Percentiles rank a stretch among this genome's conserved stretches.
Conservation (phyloP, 2,888 invertebrate genomes). For the Andrena praecox region DNA sequence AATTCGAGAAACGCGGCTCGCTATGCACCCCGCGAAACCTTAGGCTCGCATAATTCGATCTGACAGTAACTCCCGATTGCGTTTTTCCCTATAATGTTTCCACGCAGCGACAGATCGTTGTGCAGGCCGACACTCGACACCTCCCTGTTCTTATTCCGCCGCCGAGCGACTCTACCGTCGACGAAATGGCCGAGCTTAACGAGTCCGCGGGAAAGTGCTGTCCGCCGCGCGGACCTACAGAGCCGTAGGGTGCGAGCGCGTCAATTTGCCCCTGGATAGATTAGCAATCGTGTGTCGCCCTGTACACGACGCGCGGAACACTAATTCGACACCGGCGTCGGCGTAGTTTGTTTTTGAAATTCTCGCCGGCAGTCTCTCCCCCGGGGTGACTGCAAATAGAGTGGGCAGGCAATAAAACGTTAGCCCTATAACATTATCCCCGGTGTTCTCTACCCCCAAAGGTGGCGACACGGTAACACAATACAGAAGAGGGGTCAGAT, state of each 20-base stretch:
- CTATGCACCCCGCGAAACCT: slow-evolving; percentile 77
- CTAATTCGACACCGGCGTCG: slow-evolving; percentile 50
- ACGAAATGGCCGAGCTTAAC: neutral
- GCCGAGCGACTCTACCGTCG: neutral
- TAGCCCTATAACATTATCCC: slow-evolving; percentile 77
- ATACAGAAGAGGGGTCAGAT: slow-evolving; percentile 82
- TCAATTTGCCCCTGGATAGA: no score
- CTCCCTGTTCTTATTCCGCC: slow-evolving; percentile 44
- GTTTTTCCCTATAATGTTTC: slow-evolving; percentile 80
- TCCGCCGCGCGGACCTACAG: no score
- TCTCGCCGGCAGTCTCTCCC: slow-evolving; percentile 59
- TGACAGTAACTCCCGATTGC: slow-evolving; percentile 77
- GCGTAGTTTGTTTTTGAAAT: slow-evolving; percentile 62
- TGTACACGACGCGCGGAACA: neutral
- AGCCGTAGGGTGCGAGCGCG: no score
- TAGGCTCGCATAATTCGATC: slow-evolving; percentile 82
- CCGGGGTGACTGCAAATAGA: slow-evolving; percentile 69
- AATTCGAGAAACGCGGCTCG: slow-evolving; percentile 79
- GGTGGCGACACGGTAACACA: slow-evolving; percentile 81
- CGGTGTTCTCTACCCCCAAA: slow-evolving; percentile 74
- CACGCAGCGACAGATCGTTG: slow-evolving; percentile 63
- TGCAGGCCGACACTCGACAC: slow-evolving; percentile 67
- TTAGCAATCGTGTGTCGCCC: neutral
- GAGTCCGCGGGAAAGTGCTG: neutral
- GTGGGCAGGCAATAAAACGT: slow-evolving; percentile 76